Evolutionary conservation across 2,888 invertebrate species (phyloP), one percentile per base, ranked within the genome.

Genomic region (Drosophila maculinotata): DNA sequence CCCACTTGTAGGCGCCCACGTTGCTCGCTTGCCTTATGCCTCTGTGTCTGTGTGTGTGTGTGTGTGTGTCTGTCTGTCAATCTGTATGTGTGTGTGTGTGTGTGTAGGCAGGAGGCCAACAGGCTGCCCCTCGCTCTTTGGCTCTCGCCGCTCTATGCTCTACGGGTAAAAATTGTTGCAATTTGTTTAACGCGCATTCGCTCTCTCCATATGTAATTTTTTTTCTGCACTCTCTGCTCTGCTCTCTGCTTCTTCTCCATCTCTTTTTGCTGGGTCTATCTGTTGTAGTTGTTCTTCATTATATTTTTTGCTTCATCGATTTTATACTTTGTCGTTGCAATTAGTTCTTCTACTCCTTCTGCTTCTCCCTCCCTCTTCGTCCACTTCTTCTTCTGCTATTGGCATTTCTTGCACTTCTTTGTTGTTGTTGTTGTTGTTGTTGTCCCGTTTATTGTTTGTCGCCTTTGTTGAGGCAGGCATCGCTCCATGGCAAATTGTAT

Each of bases 301-400:
- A 79, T 74, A 68, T 79, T 76, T 81, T 79, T 73, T 70, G 78
- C 76, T 85, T 74, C 81, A 81, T 81, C 81, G 81, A 81, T 81
- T 87, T 87, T 81, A 78, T 76, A 70, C 87, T 87, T 84, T 81
- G 82, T 83, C 87, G 87, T 81, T 87, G 87, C 82, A 87, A 82
- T 84, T 84, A 84, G 85, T 83, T 83, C 52, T 64, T 58, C 56
- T 68, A 39, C 66, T 76, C 38, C 54, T 45, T 54, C 56, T 56
- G 20, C 14, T 14, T 23, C 36, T 25, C n/a, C 14, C 41, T 44
- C 54, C 26, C 23, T 10, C 17, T 17, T 10, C 38, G n/a, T 15
- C 28, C 15, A 3, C 17, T n/a, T 1, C 23, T 12, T 23, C 23
- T 3, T 39, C 14, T 26, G 15, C 28, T 28, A 4, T 20, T 20